Percentiles rank a stretch among this genome's conserved stretches.
Evolutionary conservation across 2,113 vertebrate genomes (phyloP).

Genomic region (Periophthalmus modestus): DNA sequence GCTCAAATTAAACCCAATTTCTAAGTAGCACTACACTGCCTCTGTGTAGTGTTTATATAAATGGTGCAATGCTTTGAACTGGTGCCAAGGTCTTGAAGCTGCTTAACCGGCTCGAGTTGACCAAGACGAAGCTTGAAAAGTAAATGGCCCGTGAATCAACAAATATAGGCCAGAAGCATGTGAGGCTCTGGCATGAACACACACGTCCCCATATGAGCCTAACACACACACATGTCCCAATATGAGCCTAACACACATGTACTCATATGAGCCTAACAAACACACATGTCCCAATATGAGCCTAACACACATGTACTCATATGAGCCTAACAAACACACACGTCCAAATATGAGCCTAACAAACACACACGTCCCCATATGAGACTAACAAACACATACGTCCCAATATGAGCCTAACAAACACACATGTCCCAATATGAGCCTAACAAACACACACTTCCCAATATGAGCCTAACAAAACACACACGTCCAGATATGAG

Average conservation of each 20-base stretch:
- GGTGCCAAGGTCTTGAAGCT: conserved; percentile 46
- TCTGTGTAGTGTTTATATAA: conserved; percentile 37
- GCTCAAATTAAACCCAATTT: conserved; percentile 27
- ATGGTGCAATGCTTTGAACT: conserved; percentile 51
- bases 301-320: no score
- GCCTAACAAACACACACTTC: no score
- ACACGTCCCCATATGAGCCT: not conserved
- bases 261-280: no score
- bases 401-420: no score
- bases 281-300: no score
- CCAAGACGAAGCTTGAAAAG: conserved; percentile 47
- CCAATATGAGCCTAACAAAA: not conserved
- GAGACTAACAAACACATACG: no score
- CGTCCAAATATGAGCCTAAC: no score
- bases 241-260: not conserved
- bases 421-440: not conserved
- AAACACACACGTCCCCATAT: not conserved
- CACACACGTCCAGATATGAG: no score
- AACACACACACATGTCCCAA: no score
- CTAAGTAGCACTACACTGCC: conserved; percentile 26
- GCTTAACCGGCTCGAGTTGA: conserved; percentile 44
- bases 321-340: no score
- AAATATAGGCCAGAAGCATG: conserved; percentile 37
- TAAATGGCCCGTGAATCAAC: conserved; percentile 59
- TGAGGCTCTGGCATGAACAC: not conserved